Percentiles rank a stretch among this genome's conserved stretches.
These are phyloP conservation scores for Lamellibrachia satsuma DNA, from an alignment of 2,888 invertebrate species.

Conservation along the genomic window DNA sequence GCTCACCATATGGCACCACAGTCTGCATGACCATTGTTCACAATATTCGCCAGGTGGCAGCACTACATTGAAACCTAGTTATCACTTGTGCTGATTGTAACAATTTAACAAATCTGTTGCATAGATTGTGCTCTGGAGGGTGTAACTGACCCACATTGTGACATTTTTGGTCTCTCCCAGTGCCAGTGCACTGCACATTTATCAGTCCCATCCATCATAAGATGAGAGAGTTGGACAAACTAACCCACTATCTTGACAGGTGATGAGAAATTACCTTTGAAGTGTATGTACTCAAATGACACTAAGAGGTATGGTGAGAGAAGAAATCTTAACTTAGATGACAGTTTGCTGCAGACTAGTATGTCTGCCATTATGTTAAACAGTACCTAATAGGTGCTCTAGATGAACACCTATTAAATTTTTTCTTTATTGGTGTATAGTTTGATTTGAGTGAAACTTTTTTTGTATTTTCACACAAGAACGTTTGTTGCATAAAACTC, in stretches of 20 bases:
- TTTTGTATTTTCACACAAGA: too few relatives aligned
- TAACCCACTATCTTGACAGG: neutral
- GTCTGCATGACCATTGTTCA: neutral
- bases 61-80: neutral
- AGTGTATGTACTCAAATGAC: neutral
- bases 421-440: too few relatives aligned
- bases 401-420: too few relatives aligned
- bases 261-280: neutral
- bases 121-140: too few relatives aligned
- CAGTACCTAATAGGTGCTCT: too few relatives aligned
- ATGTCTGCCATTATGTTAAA: neutral
- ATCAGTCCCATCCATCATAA: neutral
- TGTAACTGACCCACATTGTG: neutral
- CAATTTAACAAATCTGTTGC: too few relatives aligned
- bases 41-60: neutral
- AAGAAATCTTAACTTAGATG: neutral
- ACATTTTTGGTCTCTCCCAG: neutral
- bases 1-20: neutral
- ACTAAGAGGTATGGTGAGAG: neutral
- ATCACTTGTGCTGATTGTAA: neutral
- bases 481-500: too few relatives aligned
- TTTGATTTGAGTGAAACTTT: too few relatives aligned
- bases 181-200: neutral
- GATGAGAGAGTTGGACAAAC: neutral
- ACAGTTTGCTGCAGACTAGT: neutral